A percentile compares a stretch with the other conserved stretches of the same genome.
These are phyloP conservation scores for Buphagus erythrorhynchus DNA, from an alignment of 2,797 vertebrate genomes.

Conservation along the genomic window DNA sequence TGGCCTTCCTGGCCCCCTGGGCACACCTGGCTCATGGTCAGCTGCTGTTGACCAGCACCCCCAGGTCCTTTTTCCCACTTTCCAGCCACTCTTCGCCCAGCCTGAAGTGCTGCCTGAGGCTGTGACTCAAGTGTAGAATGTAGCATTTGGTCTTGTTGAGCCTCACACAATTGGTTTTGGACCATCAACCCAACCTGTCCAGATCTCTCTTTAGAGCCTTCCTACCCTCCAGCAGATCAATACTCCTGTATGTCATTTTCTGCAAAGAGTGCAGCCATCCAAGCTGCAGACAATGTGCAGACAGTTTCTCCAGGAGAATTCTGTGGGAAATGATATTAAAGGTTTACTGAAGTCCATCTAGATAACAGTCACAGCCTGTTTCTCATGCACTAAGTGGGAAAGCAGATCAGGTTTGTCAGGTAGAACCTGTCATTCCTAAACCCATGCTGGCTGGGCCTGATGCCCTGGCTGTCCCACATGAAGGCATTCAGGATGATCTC, in stretches of 20 bases:
- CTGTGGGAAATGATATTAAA: not conserved
- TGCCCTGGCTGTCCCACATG: not conserved
- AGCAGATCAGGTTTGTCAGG: not conserved
- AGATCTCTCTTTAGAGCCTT: not conserved
- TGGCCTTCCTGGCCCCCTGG: not conserved
- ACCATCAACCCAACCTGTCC: not conserved
- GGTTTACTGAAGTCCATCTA: not conserved
- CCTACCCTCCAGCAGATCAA: not conserved
- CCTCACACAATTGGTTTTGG: not conserved
- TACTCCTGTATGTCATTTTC: not conserved
- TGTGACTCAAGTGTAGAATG: not conserved
- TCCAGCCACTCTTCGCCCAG: not conserved
- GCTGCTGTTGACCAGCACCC: fast-evolving
- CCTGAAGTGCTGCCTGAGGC: fast-evolving
- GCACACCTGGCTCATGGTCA: not conserved
- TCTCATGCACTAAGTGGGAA: not conserved
- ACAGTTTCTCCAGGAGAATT: not conserved
- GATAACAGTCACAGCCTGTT: not conserved
- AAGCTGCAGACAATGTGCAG: not conserved
- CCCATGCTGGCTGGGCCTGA: no score
- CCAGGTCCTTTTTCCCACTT: not conserved
- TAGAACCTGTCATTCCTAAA: not conserved
- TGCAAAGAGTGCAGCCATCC: not conserved
- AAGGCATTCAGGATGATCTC: no score
- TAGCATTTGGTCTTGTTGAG: not conserved